These are phyloP conservation scores for Chelonus insularis DNA, from an alignment of 1,140 invertebrate genomes.

Conservation along the genomic window DNA sequence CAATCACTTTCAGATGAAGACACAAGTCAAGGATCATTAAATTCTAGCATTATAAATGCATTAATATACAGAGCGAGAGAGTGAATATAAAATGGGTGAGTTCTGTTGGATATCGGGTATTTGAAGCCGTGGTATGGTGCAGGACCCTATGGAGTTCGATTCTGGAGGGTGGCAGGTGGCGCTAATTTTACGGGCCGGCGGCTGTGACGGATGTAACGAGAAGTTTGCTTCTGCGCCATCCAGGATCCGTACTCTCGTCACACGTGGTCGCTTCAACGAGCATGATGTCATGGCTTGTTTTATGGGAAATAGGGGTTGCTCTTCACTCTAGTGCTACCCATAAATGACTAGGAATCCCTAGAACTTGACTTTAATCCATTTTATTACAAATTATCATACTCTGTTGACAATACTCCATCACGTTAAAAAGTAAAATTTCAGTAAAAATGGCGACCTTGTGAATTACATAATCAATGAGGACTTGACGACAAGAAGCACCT, in stretches of 20 bases:
- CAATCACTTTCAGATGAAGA: conserved; percentile 40
- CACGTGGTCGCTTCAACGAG: conserved; percentile 51
- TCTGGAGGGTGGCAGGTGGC: conserved; percentile 58
- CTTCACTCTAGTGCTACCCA: background rate
- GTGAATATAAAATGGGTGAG: conserved; percentile 39
- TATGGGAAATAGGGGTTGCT: conserved; percentile 38
- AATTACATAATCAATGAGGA: too few relatives aligned
- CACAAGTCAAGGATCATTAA: conserved; percentile 52
- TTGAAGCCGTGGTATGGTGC: background rate
- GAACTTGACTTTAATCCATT: background rate
- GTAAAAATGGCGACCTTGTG: too few relatives aligned
- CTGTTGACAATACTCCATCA: too few relatives aligned
- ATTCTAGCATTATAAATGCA: conserved; percentile 56
- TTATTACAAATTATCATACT: background rate
- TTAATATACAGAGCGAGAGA: conserved; percentile 39
- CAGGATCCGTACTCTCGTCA: conserved; percentile 32
- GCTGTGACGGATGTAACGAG: conserved; percentile 58
- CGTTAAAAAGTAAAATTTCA: too few relatives aligned
- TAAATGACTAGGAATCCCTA: background rate
- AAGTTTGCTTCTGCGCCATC: conserved; percentile 29
- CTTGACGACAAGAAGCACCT: background rate
- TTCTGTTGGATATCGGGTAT: too few relatives aligned
- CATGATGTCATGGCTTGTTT: conserved; percentile 50
- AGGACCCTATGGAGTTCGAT: conserved; percentile 18
- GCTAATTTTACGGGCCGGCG: conserved; percentile 60